Conservation (phyloP, 2,888 invertebrate species). For the Drosophila kambysellisi region DNA sequence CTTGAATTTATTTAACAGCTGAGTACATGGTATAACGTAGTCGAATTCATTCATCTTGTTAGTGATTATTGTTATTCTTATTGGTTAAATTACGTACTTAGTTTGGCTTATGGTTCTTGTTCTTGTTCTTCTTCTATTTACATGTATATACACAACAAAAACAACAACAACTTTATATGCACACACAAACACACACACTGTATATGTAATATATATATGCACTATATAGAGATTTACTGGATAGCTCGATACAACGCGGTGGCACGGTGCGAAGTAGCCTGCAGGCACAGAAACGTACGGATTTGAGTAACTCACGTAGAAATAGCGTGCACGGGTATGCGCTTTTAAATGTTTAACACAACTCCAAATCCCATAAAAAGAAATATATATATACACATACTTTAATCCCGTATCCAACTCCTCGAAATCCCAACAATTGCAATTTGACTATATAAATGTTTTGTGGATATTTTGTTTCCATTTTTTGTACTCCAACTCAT, state of each 20-base stretch:
- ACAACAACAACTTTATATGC: slow-evolving; percentile 39
- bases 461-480: neutral
- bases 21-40: neutral
- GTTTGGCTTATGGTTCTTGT: slow-evolving; percentile 54
- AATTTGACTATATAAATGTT: slow-evolving; percentile 9
- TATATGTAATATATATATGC: slow-evolving; percentile 28
- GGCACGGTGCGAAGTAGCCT: slow-evolving; percentile 87
- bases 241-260: slow-evolving; percentile 87
- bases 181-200: slow-evolving; percentile 33
- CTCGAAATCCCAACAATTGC: slow-evolving; percentile 11
- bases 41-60: neutral
- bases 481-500: slow-evolving; percentile 10
- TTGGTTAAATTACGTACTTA: slow-evolving; percentile 17
- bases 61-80: slow-evolving; percentile 3
- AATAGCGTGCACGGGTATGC: slow-evolving; percentile 88
- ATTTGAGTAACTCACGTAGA: slow-evolving; percentile 86
- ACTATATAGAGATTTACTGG: slow-evolving; percentile 86
- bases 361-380: slow-evolving; percentile 12
- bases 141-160: slow-evolving; percentile 65
- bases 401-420: neutral
- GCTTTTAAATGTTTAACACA: slow-evolving; percentile 74
- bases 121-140: slow-evolving; percentile 61
- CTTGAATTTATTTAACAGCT: neutral
- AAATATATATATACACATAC: neutral
- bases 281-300: slow-evolving; percentile 85